Percentiles rank a stretch among this genome's conserved stretches.
These are phyloP conservation scores for Trichonephila clavata DNA, from an alignment of 1,140 invertebrate species.

Conservation along the genomic window DNA sequence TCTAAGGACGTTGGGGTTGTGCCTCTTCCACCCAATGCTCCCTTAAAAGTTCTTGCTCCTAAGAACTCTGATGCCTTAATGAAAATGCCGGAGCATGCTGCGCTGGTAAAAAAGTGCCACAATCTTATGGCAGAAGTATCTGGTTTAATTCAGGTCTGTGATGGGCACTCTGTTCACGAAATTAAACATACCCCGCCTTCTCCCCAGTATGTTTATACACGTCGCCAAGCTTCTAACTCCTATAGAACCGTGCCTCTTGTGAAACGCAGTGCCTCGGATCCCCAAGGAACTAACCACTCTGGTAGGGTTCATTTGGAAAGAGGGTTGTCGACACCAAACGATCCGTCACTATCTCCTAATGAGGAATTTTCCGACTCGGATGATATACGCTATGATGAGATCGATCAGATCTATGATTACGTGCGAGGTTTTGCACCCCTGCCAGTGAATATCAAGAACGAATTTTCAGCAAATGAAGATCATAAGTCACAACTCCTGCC, in stretches of 20 bases:
- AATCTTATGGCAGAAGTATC: conserved; percentile 90
- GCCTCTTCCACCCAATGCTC: conserved; percentile 92
- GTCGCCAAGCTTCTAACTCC: conserved; percentile 11
- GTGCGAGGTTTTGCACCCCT: conserved; percentile 94
- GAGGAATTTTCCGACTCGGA: conserved; percentile 81
- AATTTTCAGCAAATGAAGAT: conserved; percentile 69
- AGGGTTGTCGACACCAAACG: conserved; percentile 60
- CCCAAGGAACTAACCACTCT: conserved; percentile 57
- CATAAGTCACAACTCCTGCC: conserved; percentile 56
- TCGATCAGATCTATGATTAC: conserved; percentile 98
- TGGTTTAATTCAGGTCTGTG: conserved; percentile 87
- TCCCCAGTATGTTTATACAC: conserved; percentile 53
- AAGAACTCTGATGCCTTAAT: conserved; percentile 91
- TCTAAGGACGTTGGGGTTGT: conserved; percentile 83
- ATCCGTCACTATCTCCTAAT: background rate
- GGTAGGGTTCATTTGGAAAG: conserved; percentile 43
- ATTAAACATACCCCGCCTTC: conserved; percentile 59
- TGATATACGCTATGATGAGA: conserved; percentile 91
- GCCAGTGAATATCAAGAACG: conserved; percentile 81
- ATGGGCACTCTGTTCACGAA: conserved; percentile 78
- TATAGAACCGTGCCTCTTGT: conserved; percentile 65
- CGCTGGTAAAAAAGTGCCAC: conserved; percentile 89
- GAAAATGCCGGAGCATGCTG: conserved; percentile 89
- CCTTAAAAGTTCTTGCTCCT: conserved; percentile 91
- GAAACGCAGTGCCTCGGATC: conserved; percentile 76